Conservation (phyloP, 2,113 vertebrate genomes). For the Silurus glanis region DNA sequence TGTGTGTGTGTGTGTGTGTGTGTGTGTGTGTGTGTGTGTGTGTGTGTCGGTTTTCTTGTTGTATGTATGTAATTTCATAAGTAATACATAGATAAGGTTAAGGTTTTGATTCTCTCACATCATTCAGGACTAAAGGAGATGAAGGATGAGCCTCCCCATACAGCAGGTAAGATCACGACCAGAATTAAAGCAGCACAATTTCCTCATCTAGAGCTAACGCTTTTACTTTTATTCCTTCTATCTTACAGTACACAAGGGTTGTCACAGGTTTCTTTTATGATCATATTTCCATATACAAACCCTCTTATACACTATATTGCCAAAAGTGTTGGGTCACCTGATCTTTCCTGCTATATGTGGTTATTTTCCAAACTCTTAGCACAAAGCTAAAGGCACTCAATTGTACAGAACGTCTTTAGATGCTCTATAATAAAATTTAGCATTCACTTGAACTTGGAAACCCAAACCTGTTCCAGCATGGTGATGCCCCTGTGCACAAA, state of each 20-base stretch:
- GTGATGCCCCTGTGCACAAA: no score
- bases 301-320: no score
- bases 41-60: neutral
- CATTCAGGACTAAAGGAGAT: constrained; percentile 60
- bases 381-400: no score
- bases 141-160: constrained; percentile 36
- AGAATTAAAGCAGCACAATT: neutral
- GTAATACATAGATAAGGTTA: neutral
- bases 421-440: no score
- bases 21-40: neutral
- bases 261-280: neutral
- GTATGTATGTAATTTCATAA: neutral
- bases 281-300: neutral
- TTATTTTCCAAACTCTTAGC: no score
- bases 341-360: no score
- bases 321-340: no score
- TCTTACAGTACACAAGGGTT: neutral
- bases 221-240: neutral
- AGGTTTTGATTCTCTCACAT: constrained; percentile 22
- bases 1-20: neutral
- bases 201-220: neutral
- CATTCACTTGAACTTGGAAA: no score
- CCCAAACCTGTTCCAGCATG: no score
- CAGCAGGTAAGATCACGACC: constrained; percentile 57
- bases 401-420: no score